A percentile compares a stretch with the other conserved stretches of the same genome.
Conservation (phyloP, 2,888 invertebrate genomes). For the Amphipoea lucens region DNA sequence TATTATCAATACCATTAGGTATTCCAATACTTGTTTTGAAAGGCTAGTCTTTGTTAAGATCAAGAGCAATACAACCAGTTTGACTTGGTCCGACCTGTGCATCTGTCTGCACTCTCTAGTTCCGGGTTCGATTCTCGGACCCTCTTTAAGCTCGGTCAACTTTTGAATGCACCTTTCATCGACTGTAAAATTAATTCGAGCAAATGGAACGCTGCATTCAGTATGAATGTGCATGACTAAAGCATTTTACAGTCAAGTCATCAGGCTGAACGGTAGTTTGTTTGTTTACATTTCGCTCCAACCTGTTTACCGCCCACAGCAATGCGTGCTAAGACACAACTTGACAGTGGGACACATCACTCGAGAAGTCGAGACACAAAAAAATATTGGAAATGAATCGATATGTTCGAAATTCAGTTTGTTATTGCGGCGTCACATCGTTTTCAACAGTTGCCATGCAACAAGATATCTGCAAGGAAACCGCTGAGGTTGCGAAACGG, state of each 20-base stretch:
- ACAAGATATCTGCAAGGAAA: constrained; percentile 87
- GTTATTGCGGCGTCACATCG: constrained; percentile 67
- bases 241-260: constrained; percentile 4
- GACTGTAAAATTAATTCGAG: constrained; percentile 18
- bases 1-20: constrained; percentile 54
- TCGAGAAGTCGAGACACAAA: constrained; percentile 38
- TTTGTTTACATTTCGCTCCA: constrained; percentile 56
- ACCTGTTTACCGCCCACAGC: constrained; percentile 32
- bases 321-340: constrained; percentile 43
- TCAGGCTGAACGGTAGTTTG: constrained; percentile 26
- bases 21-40: constrained; percentile 61
- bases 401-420: constrained; percentile 60
- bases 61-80: constrained; percentile 70
- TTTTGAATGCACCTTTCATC: constrained; percentile 35
- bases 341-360: constrained; percentile 16
- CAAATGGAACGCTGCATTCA: constrained; percentile 6
- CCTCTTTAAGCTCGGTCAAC: constrained; percentile 26
- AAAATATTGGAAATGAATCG: constrained; percentile 58
- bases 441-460: constrained; percentile 87
- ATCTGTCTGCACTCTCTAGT: constrained; percentile 67
- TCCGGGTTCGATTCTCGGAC: constrained; percentile 70
- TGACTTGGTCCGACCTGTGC: constrained; percentile 60
- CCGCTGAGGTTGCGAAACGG: constrained; percentile 86
- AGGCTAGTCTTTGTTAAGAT: constrained; percentile 67
- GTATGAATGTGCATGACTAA: constrained; percentile 22